Percentiles rank a stretch among this genome's conserved stretches.
phyloP scores from a whole-genome alignment of 2,888 invertebrate species.

The Agelastica alni region DNA sequence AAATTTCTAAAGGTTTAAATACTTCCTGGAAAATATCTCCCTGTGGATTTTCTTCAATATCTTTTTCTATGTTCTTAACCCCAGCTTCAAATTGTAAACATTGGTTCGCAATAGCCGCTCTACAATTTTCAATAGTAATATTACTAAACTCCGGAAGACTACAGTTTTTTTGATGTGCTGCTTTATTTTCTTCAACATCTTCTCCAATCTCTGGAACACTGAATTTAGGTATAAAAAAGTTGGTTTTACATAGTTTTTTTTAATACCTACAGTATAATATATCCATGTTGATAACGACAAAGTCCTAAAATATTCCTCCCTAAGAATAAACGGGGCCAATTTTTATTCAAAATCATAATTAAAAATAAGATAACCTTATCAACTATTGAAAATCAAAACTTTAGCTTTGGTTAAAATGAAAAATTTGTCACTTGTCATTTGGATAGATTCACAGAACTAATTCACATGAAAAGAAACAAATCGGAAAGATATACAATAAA shows the following conservation, averaged over 20 bases:
- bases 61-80: constrained; percentile 69
- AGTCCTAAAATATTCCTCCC: constrained; percentile 36
- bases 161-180: constrained; percentile 68
- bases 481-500: too few species aligned
- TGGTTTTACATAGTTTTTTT: constrained; percentile 19
- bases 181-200: constrained; percentile 76
- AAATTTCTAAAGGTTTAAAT: constrained; percentile 74
- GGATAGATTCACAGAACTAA: too few species aligned
- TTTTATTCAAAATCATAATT: constrained; percentile 7
- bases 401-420: too few species aligned
- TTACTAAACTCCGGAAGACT: constrained; percentile 81
- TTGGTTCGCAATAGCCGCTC: constrained; percentile 82
- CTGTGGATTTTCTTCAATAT: constrained; percentile 56
- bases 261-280: constrained; percentile 70
- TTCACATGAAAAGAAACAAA: too few species aligned
- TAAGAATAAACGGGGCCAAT: constrained; percentile 5
- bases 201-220: constrained; percentile 84
- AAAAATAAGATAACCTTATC: too few species aligned
- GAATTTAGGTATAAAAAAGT: constrained; percentile 38
- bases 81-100: constrained; percentile 80
- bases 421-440: too few species aligned
- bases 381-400: too few species aligned
- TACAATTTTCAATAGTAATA: constrained; percentile 81
- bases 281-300: constrained; percentile 60
- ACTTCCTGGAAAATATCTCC: constrained; percentile 70